Percentiles rank a stretch among this genome's conserved stretches.
These are phyloP conservation scores for Cololabis saira DNA, from an alignment of 2,113 vertebrate species.

Conservation along the genomic window DNA sequence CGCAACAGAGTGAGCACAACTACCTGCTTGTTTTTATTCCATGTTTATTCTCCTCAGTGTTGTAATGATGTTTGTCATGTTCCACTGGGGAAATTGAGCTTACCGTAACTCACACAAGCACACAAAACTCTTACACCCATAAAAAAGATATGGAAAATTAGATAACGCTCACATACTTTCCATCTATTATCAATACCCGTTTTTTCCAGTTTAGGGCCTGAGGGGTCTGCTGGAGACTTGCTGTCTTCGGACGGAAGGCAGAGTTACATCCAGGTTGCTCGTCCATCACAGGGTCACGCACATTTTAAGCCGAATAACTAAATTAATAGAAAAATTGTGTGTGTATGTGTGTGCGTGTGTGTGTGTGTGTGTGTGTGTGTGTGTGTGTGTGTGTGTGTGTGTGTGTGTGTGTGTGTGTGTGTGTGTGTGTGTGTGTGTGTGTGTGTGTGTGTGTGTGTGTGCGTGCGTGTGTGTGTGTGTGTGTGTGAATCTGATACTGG, in stretches of 20 bases:
- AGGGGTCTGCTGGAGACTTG: too few species aligned
- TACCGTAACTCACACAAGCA: conserved; percentile 6
- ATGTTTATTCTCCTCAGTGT: conserved; percentile 68
- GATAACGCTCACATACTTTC: neutral
- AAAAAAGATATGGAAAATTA: conserved; percentile 9
- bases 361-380: conserved; percentile 2
- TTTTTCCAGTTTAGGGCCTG: too few species aligned
- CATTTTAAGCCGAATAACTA: conserved; percentile 1
- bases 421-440: conserved; percentile 2
- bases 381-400: neutral
- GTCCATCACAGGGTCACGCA: too few species aligned
- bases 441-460: neutral
- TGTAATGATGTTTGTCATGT: conserved; percentile 80
- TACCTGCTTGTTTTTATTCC: conserved; percentile 72
- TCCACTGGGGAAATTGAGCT: conserved; percentile 80
- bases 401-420: conserved; percentile 3
- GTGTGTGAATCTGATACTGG: conserved; percentile 7
- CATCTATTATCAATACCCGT: conserved; percentile 2
- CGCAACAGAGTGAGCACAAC: conserved; percentile 54
- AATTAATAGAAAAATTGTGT: neutral
- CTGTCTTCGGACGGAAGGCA: too few species aligned
- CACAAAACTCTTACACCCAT: neutral
- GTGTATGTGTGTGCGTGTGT: neutral
- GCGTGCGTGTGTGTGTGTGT: neutral
- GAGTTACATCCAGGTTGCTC: too few species aligned